A percentile compares a stretch with the other conserved stretches of the same genome.
phyloP scores from a whole-genome alignment of 2,113 vertebrate genomes.

The Hippolais icterina region DNA sequence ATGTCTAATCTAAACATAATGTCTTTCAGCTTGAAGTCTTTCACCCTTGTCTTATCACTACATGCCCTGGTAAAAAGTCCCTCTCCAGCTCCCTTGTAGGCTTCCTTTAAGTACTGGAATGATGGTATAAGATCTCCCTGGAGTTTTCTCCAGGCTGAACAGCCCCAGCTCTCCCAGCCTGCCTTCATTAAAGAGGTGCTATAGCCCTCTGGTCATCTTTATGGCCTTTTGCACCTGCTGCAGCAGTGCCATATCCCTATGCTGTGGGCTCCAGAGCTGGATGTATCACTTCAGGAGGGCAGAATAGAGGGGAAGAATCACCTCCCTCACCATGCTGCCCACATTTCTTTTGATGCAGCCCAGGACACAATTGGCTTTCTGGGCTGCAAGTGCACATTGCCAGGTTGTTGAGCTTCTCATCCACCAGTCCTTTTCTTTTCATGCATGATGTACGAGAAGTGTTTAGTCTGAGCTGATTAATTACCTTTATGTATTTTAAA shows the following conservation, averaged over 20 bases:
- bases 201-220: not conserved
- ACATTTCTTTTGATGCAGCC: not conserved
- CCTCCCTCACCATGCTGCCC: not conserved
- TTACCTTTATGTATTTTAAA: not conserved
- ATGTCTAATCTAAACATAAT: not conserved
- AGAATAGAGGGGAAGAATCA: not conserved
- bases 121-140: not conserved
- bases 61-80: not conserved
- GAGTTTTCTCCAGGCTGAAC: not conserved
- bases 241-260: not conserved
- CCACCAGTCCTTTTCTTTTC: not conserved
- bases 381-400: not conserved
- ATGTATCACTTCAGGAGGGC: not conserved
- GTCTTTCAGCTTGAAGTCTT: not conserved
- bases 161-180: not conserved
- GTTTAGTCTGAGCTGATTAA: not conserved
- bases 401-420: not conserved
- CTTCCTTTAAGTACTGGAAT: not conserved
- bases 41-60: not conserved
- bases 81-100: not conserved
- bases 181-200: not conserved
- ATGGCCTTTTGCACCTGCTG: not conserved
- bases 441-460: fast-evolving
- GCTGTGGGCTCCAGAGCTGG: not conserved
- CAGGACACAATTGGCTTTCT: not conserved